phyloP scores from a whole-genome alignment of 2,113 vertebrate species.

The Apaloderma vittatum region DNA sequence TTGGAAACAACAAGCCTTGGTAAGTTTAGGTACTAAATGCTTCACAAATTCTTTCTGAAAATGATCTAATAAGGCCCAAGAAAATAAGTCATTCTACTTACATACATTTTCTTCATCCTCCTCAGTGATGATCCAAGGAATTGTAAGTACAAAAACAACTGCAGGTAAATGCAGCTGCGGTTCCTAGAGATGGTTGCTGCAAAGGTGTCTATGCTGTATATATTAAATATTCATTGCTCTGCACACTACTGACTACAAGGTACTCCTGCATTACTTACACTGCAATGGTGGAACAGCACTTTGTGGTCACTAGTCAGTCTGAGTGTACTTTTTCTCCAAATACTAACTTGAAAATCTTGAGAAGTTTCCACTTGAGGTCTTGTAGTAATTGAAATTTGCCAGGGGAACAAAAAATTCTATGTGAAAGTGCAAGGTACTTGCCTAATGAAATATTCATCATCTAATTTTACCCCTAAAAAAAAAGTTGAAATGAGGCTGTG shows the following conservation, averaged over 20 bases:
- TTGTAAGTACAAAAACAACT: not conserved
- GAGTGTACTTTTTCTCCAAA: not conserved
- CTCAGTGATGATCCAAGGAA: not conserved
- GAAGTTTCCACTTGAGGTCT: not conserved
- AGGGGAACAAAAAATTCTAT: not conserved
- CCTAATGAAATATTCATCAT: not conserved
- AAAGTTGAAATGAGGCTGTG: not conserved
- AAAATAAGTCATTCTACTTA: not conserved
- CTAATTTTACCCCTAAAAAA: not conserved
- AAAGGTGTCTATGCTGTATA: not conserved
- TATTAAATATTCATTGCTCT: not conserved
- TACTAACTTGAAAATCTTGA: slow-evolving; percentile 30
- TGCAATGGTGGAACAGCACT: not conserved
- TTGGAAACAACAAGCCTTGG: not conserved
- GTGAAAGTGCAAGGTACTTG: not conserved
- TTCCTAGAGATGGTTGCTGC: not conserved
- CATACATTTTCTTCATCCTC: not conserved
- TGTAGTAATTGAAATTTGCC: not conserved
- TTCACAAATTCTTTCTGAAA: not conserved
- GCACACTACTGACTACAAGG: not conserved
- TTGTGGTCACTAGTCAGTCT: not conserved
- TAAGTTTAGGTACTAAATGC: not conserved
- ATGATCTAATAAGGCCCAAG: not conserved
- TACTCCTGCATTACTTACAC: not conserved
- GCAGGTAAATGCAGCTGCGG: not conserved